phyloP scores from a whole-genome alignment of 2,888 invertebrate species.

The Chrysina gloriosa region DNA sequence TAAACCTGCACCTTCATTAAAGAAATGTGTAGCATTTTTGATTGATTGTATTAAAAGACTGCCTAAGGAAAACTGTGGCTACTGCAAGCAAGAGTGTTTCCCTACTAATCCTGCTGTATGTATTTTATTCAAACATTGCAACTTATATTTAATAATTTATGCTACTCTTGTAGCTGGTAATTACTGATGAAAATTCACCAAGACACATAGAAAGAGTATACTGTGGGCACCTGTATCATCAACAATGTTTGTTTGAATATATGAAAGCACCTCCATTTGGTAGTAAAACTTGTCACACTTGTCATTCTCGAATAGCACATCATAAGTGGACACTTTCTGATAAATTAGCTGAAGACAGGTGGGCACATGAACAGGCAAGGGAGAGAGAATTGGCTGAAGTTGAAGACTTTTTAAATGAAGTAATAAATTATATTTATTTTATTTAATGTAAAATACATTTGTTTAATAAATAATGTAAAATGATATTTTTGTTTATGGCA shows the following conservation, averaged over 20 bases:
- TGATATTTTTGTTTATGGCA: neutral
- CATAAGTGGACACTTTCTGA: conserved; percentile 79
- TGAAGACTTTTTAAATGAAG: conserved; percentile 74
- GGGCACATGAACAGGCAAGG: conserved; percentile 83
- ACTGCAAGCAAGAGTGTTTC: conserved; percentile 72
- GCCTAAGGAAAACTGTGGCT: conserved; percentile 73
- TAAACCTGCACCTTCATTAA: conserved; percentile 72
- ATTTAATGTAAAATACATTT: conserved; percentile 5
- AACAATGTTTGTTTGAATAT: conserved; percentile 74
- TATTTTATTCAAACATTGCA: conserved; percentile 36
- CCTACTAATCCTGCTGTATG: conserved; percentile 69
- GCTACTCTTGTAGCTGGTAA: conserved; percentile 63
- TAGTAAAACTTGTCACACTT: conserved; percentile 75
- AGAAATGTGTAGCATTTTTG: conserved; percentile 72
- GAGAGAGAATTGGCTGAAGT: conserved; percentile 81
- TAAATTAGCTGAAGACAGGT: conserved; percentile 77
- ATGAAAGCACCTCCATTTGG: conserved; percentile 81
- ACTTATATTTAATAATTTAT: neutral
- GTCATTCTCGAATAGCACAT: conserved; percentile 75
- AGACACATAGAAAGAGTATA: conserved; percentile 76
- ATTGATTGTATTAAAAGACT: conserved; percentile 71
- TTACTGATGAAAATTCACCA: conserved; percentile 70
- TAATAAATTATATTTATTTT: conserved; percentile 15
- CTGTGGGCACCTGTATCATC: conserved; percentile 80
- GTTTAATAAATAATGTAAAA: conserved; percentile 17